Evolutionary conservation across 23 tunicate genomes (phyloP).

Genomic region (Clavelina lepadiformis): DNA sequence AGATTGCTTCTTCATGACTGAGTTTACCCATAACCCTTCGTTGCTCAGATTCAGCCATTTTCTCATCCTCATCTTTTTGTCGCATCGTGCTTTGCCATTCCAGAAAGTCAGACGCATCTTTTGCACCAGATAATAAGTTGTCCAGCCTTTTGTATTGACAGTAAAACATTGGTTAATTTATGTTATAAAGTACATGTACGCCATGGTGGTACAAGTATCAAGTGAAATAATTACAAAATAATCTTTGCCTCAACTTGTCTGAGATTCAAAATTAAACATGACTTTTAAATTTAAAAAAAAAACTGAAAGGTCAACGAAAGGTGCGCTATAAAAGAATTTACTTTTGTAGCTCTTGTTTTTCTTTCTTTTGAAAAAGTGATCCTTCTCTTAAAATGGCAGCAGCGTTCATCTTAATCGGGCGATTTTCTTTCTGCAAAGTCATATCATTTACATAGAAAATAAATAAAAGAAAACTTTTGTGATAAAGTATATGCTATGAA

Average conservation of each 20-base stretch:
- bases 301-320: too few species aligned
- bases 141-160: too few species aligned
- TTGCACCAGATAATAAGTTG: conserved; percentile 65
- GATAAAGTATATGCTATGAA: too few species aligned
- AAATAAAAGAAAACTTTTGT: too few species aligned
- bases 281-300: too few species aligned
- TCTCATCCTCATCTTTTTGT: conserved; percentile 47
- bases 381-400: conserved; percentile 94
- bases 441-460: too few species aligned
- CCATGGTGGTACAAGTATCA: too few species aligned
- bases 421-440: conserved; percentile 35
- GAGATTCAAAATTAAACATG: too few species aligned
- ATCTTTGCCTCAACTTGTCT: too few species aligned
- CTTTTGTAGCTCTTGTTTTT: conserved; percentile 69
- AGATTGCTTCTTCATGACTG: conserved; percentile 84
- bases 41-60: conserved; percentile 41
- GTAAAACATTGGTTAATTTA: too few species aligned
- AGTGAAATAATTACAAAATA: too few species aligned
- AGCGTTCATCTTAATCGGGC: conserved; percentile 81
- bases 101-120: conserved; percentile 75
- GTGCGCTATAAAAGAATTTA: conserved; percentile 5
- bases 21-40: conserved; percentile 62
- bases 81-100: conserved; percentile 66
- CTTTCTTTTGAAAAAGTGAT: conserved; percentile 70
- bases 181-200: too few species aligned